Percentiles rank a stretch among this genome's conserved stretches.
phyloP scores from a whole-genome alignment of 2,113 vertebrate genomes.

The Chionis minor region DNA sequence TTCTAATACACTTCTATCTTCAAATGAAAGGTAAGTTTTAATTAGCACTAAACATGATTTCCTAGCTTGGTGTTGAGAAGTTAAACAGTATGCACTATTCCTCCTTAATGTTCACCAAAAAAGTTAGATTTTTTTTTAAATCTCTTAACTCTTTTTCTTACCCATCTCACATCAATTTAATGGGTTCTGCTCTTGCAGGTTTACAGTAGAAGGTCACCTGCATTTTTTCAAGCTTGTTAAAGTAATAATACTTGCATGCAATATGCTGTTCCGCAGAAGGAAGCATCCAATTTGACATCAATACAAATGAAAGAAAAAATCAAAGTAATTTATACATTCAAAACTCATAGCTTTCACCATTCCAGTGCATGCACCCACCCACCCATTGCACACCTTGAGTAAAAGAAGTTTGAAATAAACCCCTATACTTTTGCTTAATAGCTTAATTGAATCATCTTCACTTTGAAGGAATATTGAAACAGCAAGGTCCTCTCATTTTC shows the following conservation, averaged over 20 bases:
- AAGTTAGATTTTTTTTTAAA: not conserved
- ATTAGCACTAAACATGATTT: not conserved
- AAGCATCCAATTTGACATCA: not conserved
- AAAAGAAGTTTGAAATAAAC: not conserved
- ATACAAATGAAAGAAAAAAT: conserved; percentile 18
- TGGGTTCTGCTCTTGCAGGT: not conserved
- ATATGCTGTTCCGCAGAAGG: not conserved
- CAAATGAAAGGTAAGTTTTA: not conserved
- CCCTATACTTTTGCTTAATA: not conserved
- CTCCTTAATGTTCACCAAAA: not conserved
- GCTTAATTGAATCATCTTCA: not conserved
- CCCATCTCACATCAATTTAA: not conserved
- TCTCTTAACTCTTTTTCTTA: not conserved
- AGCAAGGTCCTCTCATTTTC: not conserved
- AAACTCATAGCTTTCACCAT: not conserved
- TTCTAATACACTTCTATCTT: not conserved
- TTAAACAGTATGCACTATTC: not conserved
- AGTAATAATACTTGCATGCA: not conserved
- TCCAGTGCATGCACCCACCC: not conserved
- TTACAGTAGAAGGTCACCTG: not conserved
- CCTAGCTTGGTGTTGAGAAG: not conserved
- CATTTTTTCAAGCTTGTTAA: not conserved
- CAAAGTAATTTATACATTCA: not conserved
- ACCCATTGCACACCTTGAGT: not conserved
- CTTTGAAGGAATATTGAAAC: not conserved